These are phyloP conservation scores for Recurvirostra avosetta DNA, from an alignment of 2,113 vertebrate species.

Conservation along the genomic window DNA sequence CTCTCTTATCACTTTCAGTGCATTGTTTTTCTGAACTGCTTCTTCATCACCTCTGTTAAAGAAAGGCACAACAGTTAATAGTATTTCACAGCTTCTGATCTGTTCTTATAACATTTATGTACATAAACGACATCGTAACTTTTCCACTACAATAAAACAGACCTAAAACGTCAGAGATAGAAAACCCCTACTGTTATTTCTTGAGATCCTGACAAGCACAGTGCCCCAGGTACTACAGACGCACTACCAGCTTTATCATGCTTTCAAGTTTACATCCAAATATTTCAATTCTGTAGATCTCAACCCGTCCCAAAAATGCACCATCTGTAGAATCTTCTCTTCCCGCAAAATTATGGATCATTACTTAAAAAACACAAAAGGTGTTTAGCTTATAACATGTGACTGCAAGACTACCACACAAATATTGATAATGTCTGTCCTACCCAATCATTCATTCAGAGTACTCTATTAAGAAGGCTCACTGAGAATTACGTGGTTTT, in stretches of 20 bases:
- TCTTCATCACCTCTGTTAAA: conserved; percentile 90
- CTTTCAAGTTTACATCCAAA: background rate
- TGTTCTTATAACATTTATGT: accelerated
- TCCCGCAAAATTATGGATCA: background rate
- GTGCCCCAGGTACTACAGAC: background rate
- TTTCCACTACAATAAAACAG: background rate
- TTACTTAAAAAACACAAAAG: background rate
- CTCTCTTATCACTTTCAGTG: conserved; percentile 90
- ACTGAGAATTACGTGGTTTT: background rate
- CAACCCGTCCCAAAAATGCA: background rate
- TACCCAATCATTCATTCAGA: background rate
- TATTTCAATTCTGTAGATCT: background rate
- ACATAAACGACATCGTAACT: background rate
- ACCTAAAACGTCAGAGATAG: too few relatives aligned
- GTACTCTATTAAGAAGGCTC: background rate
- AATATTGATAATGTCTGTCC: background rate
- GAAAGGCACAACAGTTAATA: background rate
- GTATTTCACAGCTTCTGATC: background rate
- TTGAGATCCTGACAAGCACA: background rate
- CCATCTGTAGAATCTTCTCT: background rate
- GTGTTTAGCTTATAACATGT: background rate
- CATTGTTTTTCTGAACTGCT: conserved; percentile 89
- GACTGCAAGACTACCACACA: background rate
- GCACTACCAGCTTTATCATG: background rate
- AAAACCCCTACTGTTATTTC: background rate